Percentiles rank a stretch among this genome's conserved stretches.
phyloP scores from a whole-genome alignment of 2,888 invertebrate genomes.

The Crossocerus cetratus region DNA sequence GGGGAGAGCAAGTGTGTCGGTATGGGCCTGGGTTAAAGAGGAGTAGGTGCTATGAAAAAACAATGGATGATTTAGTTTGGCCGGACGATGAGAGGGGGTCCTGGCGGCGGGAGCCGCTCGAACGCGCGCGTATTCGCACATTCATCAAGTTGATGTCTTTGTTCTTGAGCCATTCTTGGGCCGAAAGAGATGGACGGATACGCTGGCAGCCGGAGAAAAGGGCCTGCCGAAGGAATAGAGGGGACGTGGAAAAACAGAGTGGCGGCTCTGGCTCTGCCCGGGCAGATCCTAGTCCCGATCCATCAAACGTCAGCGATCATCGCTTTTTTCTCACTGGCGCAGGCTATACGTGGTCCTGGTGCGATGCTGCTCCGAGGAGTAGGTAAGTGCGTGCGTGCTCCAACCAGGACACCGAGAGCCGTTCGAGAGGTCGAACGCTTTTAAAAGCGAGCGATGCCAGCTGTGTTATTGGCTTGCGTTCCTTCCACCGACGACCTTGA shows the following conservation, averaged over 20 bases:
- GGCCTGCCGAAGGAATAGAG: slow-evolving; percentile 4
- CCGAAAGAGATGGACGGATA: slow-evolving; percentile 34
- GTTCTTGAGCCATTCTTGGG: slow-evolving; percentile 67
- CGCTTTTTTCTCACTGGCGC: slow-evolving; percentile 55
- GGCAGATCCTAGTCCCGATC: slow-evolving; percentile 64
- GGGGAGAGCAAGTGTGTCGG: too few species aligned
- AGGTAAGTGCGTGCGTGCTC: slow-evolving; percentile 12
- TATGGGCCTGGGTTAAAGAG: too few species aligned
- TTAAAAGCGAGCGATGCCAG: slow-evolving; percentile 40
- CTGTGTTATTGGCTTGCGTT: slow-evolving; percentile 43
- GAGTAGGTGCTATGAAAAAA: slow-evolving; percentile 12
- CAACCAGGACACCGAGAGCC: slow-evolving; percentile 9
- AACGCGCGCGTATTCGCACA: slow-evolving; percentile 27
- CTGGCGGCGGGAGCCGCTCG: slow-evolving; percentile 4
- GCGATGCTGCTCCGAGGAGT: background rate
- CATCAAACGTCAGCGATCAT: slow-evolving; percentile 75
- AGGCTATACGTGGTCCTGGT: background rate
- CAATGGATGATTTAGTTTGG: slow-evolving; percentile 27
- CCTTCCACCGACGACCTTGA: slow-evolving; percentile 51
- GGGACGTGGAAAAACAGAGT: slow-evolving; percentile 61
- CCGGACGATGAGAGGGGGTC: slow-evolving; percentile 16
- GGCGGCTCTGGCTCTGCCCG: slow-evolving; percentile 32
- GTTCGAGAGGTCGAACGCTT: background rate
- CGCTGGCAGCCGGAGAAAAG: slow-evolving; percentile 11
- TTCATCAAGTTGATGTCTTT: slow-evolving; percentile 72